Evolutionary conservation across 1,140 invertebrate species (phyloP), one percentile per base, ranked within the genome.

Genomic region (Drosophila biarmipes): DNA sequence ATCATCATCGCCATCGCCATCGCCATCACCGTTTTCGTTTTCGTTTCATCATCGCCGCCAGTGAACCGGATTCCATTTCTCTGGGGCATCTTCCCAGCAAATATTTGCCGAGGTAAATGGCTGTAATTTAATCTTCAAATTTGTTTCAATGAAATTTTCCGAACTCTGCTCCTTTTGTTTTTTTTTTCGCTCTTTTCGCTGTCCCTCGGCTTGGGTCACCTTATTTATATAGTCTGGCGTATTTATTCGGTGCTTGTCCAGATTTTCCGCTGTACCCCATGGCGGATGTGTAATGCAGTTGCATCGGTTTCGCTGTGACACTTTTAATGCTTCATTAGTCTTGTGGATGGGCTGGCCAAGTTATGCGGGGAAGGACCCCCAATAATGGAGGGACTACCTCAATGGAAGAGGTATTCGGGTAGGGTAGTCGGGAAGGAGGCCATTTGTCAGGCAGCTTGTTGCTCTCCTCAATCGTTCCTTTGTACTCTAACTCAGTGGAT

Each of bases 81-180:
- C 27, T 53, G 53, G 66, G 66, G 40, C 63, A 69, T 69, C 66
- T 69, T 68, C 63, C 55, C 38, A 35, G 66, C 66, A 69, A 69
- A 69, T 69, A 69, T 69, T 69, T 69, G 63, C 63, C 66, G 63
- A 69, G 66, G 66, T 69, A 69, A 69, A 69, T 69, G 66, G 63
- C 66, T 69, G 66, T 69, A 68, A 69, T 69, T 69, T 68, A 69
- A 69, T 69, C 66, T 69, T 56, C 66, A 68, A 69, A 69, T 69
- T 69, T 69, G 63, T 68, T 68, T 69, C 66, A 69, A 68, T 69
- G 45, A 42, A 69, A 68, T 69, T 67, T 67, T 63, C 35, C 37
- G 27, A 63, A 66, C 63, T 66, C 57, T 34, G 29, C 40, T 24
- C 43, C 38, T 53, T 56, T 56, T 68, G 64, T 61, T 51, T 67